Percentiles rank a stretch among this genome's conserved stretches.
phyloP scores from a whole-genome alignment of 2,888 invertebrate genomes.

The Yponomeuta evonymella region DNA sequence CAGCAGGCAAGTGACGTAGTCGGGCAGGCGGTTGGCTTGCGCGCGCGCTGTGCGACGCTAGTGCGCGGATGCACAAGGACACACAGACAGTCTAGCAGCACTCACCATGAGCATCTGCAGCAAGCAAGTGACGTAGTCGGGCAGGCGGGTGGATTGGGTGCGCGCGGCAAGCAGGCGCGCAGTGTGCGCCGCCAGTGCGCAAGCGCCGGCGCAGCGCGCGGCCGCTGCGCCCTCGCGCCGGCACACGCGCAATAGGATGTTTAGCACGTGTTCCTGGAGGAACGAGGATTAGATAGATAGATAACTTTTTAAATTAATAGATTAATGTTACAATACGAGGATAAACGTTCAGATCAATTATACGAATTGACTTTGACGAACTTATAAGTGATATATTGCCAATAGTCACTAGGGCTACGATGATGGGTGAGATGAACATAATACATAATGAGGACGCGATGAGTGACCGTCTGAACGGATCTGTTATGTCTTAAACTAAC shows the following conservation, averaged over 20 bases:
- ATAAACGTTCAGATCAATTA: too few species aligned
- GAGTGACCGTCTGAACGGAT: too few species aligned
- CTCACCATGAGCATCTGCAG: slow-evolving; percentile 68
- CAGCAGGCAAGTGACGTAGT: slow-evolving; percentile 63
- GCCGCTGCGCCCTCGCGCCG: slow-evolving; percentile 91
- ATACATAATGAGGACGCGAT: too few species aligned
- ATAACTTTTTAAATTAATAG: too few species aligned
- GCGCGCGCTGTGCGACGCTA: slow-evolving; percentile 77
- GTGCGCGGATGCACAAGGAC: slow-evolving; percentile 80
- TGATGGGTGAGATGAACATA: too few species aligned
- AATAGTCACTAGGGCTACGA: too few species aligned
- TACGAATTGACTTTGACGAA: too few species aligned
- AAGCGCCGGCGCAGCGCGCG: slow-evolving; percentile 92
- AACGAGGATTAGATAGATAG: slow-evolving; percentile 15
- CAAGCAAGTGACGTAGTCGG: slow-evolving; percentile 61
- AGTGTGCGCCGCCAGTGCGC: slow-evolving; percentile 82
- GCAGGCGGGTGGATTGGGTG: slow-evolving; percentile 43
- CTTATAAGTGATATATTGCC: too few species aligned
- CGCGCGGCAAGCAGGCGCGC: slow-evolving; percentile 53
- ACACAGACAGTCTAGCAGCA: not conserved
- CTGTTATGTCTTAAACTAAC: too few species aligned
- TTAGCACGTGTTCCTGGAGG: slow-evolving; percentile 88
- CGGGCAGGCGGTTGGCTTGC: slow-evolving; percentile 45
- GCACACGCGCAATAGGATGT: slow-evolving; percentile 90
- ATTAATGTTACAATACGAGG: too few species aligned